Base-by-base conservation (phyloP, 2,888 invertebrate genomes). In the Polydrusus tereticollis region DNA sequence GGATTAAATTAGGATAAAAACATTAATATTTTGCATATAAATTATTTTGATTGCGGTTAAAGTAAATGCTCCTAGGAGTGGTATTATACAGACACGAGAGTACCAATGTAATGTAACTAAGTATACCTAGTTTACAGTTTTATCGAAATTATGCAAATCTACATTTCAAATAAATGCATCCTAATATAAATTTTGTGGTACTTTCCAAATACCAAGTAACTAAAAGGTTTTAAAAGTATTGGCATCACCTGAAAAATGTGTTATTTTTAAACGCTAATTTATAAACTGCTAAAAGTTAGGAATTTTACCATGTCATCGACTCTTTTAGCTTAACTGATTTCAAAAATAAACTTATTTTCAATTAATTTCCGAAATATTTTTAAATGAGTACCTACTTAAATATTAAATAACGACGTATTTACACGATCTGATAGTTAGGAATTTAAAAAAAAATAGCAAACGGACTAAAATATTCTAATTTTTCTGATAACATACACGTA, bases 291-390 rank as follows among this genome's bases (percentile, higher is more conserved):
- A 55, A 55, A 55, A 55, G 14, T 55, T 10, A 29, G 52, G 29
- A 55, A 29, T 55, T 55, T 55, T 16, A 33, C 29, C 29, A 16
- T 55, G 52, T 55, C 52, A 55, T 55, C 52, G 52, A n/a, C 52
- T 16, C 52, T 16, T 55, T 55, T 29, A 55, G 18, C 52, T 55
- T 26, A 55, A 18, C 29, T 8, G 29, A 55, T 55, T 29, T 55
- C 21, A 29, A 29, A 55, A 55, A 55, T 55, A 55, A 55, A 55
- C 52, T 18, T 10, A 29, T 55, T 29, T 29, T 55, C 16, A 55
- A 55, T 55, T 55, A 29, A 55, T 55, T 55, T 29, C 29, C 26
- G n/a, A 26, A 52, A 52, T 29, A 29, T 55, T 29, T 55, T 14
- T 2, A 16, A 14, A 52, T 29, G 16, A n/a, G n/a, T n/a, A n/a